A percentile compares a stretch with the other conserved stretches of the same genome.
Conservation (phyloP, 1,140 invertebrate species). For the Nautilus pompilius region DNA sequence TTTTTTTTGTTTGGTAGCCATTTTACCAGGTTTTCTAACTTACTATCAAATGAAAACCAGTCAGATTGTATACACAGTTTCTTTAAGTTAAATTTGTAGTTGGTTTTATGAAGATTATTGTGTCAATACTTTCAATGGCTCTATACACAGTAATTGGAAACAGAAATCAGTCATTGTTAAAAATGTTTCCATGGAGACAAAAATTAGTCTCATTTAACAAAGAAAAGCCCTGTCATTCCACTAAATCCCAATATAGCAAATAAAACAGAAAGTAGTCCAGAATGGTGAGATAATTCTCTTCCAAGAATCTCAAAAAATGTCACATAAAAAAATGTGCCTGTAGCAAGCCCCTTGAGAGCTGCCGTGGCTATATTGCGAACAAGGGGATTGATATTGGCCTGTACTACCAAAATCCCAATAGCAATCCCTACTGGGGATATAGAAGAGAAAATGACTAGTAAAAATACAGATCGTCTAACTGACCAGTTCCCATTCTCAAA, state of each 20-base stretch:
- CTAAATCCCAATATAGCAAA: conserved; percentile 21
- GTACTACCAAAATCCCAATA: conserved; percentile 60
- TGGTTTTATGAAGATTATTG: too few relatives aligned
- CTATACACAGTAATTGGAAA: too few relatives aligned
- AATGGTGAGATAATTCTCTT: conserved; percentile 44
- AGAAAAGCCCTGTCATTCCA: conserved; percentile 11
- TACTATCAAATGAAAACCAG: too few relatives aligned
- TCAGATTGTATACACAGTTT: too few relatives aligned
- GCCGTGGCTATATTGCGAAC: conserved; percentile 51
- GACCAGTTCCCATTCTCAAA: conserved; percentile 62
- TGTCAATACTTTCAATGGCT: too few relatives aligned
- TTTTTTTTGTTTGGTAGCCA: too few relatives aligned
- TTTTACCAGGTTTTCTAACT: too few relatives aligned
- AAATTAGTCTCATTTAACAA: not conserved
- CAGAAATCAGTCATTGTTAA: too few relatives aligned
- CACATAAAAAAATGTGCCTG: conserved; percentile 86
- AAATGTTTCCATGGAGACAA: too few relatives aligned
- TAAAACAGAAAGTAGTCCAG: conserved; percentile 21
- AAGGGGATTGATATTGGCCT: conserved; percentile 15
- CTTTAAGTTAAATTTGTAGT: too few relatives aligned
- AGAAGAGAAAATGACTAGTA: conserved; percentile 60
- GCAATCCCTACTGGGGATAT: conserved; percentile 66
- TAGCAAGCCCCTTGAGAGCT: conserved; percentile 67
- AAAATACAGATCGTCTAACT: conserved; percentile 41
- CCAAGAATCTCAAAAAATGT: conserved; percentile 86